Percentiles rank a stretch among this genome's conserved stretches.
Conservation (phyloP, 2,113 vertebrate genomes). For the Bombycilla garrulus region DNA sequence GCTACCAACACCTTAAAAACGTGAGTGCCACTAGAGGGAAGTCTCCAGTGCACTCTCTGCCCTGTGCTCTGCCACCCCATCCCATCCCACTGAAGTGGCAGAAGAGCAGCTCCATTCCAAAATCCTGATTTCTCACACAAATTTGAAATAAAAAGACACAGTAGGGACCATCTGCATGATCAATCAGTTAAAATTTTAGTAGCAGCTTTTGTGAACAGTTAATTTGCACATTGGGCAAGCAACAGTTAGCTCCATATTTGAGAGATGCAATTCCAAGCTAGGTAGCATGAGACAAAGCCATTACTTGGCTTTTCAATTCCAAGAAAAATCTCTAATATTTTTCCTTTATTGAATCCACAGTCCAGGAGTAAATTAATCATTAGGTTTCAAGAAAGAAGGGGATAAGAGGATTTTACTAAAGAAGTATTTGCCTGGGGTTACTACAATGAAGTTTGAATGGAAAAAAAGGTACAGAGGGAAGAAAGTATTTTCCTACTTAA, state of each 20-base stretch:
- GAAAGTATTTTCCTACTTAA: not conserved
- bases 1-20: not conserved
- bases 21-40: not conserved
- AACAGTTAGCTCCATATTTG: not conserved
- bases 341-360: slow-evolving; percentile 1
- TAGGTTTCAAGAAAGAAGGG: not conserved
- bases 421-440: not conserved
- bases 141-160: not conserved
- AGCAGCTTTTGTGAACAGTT: not conserved
- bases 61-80: fast-evolving
- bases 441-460: not conserved
- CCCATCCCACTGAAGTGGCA: not conserved
- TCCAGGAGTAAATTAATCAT: slow-evolving; percentile 2
- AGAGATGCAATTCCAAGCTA: not conserved
- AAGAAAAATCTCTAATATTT: not conserved
- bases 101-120: not conserved
- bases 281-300: not conserved
- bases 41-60: not conserved
- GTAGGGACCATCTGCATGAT: not conserved
- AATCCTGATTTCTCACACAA: not conserved
- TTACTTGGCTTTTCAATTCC: not conserved
- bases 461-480: not conserved
- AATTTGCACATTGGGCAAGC: not conserved
- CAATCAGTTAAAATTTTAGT: not conserved
- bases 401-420: slow-evolving; percentile 24